phyloP scores from a whole-genome alignment of 2,888 invertebrate species.

The Mythimna ferrago region DNA sequence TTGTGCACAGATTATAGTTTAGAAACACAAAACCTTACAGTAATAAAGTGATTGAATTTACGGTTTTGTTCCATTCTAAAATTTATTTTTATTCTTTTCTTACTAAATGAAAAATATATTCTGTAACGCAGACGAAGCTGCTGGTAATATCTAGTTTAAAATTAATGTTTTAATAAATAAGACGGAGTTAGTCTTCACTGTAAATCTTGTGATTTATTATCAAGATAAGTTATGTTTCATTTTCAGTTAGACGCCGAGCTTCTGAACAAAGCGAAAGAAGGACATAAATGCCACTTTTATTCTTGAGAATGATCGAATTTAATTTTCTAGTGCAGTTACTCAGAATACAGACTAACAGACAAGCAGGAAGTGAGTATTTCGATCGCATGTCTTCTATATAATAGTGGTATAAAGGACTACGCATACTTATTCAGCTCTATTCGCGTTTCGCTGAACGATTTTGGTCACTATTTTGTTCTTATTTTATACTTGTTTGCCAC shows the following conservation, averaged over 20 bases:
- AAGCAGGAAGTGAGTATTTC: background rate
- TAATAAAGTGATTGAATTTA: too few species aligned
- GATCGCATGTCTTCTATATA: background rate
- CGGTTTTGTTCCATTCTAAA: too few species aligned
- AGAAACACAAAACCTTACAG: too few species aligned
- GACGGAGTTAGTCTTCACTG: conserved; percentile 10
- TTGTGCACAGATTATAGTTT: too few species aligned
- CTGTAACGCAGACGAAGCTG: too few species aligned
- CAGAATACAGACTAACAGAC: background rate
- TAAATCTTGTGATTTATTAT: conserved; percentile 51
- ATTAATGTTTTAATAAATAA: conserved; percentile 67
- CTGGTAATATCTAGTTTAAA: conserved; percentile 39
- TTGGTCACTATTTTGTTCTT: too few species aligned
- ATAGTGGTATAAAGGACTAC: background rate
- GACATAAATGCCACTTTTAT: conserved; percentile 37
- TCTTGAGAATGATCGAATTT: background rate
- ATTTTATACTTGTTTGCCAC: too few species aligned
- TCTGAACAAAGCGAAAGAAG: conserved; percentile 13
- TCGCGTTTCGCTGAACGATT: too few species aligned
- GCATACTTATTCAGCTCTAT: too few species aligned
- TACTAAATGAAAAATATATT: too few species aligned
- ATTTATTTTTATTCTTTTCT: too few species aligned
- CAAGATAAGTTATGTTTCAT: conserved; percentile 11
- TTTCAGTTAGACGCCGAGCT: conserved; percentile 14
- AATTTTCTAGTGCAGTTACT: conserved; percentile 1